These are phyloP conservation scores for Polydrusus cervinus DNA, from an alignment of 2,888 invertebrate genomes.

Conservation along the genomic window DNA sequence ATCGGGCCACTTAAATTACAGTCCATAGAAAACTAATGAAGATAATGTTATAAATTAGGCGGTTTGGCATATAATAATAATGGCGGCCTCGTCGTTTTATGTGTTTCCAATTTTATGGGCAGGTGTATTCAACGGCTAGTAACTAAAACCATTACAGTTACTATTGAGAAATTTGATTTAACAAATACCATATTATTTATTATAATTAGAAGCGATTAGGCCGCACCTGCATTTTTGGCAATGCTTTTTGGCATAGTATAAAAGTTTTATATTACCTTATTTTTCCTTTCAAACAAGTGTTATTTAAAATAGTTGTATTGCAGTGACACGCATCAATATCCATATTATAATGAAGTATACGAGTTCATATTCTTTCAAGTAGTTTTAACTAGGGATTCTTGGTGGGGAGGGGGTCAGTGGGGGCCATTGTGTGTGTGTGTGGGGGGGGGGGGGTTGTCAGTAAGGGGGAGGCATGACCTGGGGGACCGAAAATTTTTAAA, in stretches of 20 bases:
- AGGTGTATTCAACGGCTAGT: constrained; percentile 38
- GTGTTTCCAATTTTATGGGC: constrained; percentile 45
- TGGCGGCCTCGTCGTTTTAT: constrained; percentile 32
- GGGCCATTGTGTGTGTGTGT: no score
- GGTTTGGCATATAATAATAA: constrained; percentile 27
- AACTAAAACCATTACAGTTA: constrained; percentile 41
- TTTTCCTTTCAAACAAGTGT: constrained; percentile 16
- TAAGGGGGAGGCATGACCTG: no score
- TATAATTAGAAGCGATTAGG: constrained; percentile 49
- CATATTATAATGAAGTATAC: no score
- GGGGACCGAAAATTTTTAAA: no score
- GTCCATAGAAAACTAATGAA: constrained; percentile 35
- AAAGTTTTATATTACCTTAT: constrained; percentile 24
- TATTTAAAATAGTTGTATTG: background rate
- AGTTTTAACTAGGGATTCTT: no score
- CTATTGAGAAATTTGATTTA: constrained; percentile 47
- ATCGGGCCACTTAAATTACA: constrained; percentile 44
- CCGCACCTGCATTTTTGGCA: constrained; percentile 50
- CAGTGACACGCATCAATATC: no score
- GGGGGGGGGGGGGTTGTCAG: no score
- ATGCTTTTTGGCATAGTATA: constrained; percentile 13
- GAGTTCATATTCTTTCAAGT: no score
- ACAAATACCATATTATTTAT: constrained; percentile 46
- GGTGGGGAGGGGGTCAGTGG: no score
- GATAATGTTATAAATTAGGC: constrained; percentile 41